Evolutionary conservation across 2,113 vertebrate species (phyloP).

Genomic region (Coracopsis vasa): DNA sequence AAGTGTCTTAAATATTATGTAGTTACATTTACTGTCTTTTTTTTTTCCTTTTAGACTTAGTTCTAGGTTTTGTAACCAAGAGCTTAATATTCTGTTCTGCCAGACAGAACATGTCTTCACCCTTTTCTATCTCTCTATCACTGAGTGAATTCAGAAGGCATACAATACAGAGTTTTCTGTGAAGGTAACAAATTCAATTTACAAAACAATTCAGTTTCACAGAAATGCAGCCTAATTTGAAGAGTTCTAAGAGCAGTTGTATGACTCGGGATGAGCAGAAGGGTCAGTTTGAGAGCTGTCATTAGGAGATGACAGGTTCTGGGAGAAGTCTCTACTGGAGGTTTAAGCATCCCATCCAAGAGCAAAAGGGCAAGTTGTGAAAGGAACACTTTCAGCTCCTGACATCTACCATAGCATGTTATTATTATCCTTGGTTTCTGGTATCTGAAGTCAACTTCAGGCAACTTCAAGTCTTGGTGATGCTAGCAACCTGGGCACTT

Average conservation of each 20-base stretch:
- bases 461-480: neutral
- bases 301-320: neutral
- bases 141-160: neutral
- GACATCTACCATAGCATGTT: accelerated
- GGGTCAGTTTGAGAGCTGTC: neutral
- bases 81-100: neutral
- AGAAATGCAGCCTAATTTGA: neutral
- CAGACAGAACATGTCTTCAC: neutral
- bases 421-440: neutral
- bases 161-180: neutral
- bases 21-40: neutral
- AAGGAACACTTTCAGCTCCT: neutral
- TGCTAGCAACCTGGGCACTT: neutral
- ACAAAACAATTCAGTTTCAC: neutral
- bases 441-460: neutral
- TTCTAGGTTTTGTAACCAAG: neutral
- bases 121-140: neutral
- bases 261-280: neutral
- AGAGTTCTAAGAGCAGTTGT: neutral
- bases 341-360: neutral
- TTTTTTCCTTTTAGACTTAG: neutral
- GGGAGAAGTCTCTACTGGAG: neutral
- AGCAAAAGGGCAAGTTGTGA: neutral
- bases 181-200: neutral
- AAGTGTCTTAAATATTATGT: neutral